Base-by-base conservation (phyloP, 2,113 vertebrate genomes). In the Phyllostomus discolor region DNA sequence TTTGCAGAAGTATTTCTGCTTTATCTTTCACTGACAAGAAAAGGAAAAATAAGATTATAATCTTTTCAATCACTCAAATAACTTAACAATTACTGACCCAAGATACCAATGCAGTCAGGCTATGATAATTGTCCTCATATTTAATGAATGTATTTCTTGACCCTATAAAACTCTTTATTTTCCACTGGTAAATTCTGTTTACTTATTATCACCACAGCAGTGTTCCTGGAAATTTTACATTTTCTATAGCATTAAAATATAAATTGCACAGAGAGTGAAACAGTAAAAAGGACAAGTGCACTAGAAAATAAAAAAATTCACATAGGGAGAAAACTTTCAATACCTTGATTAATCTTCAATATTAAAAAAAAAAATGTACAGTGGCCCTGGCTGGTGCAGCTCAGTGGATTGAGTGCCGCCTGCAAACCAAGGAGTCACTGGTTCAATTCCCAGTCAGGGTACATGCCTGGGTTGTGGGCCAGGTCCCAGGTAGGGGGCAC, bases 1-100 rank as follows among this genome's bases (percentile, higher is more conserved):
- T 99, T 94, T 99, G 99, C 90, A 99, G 98, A 86, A 99, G 98
- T 97, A 99, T 99, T 98, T 99, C 99, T 95, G 99, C 99, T 98
- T 99, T 99, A 97, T 99, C 99, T 98, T 99, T 99, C 99, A 99
- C 99, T 99, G 97, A 88, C 97, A 89, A 92, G 59, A 57, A 96
- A 88, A 98, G 70, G 83, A 70, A 95, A 96, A 97, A 84, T 70
- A 93, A 72, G 17, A 96, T 57, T 76, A 14, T 17, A 59, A 90
- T 88, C 6, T 80, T 78, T 38, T 46, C 76, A 73, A 2, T 84
- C 88, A 82, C 50, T 59, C 17, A 43, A 90, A 95, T 70, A 75
- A 22, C 79, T 87, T 50, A 92, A 88, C 43, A 90, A n/a, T 67
- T 59, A 80, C 24, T 75, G n/a, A 95, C 46, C 48, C 19, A 67